Evolutionary conservation across 2,797 vertebrate species (phyloP).

Genomic region (Diplodus sargus): DNA sequence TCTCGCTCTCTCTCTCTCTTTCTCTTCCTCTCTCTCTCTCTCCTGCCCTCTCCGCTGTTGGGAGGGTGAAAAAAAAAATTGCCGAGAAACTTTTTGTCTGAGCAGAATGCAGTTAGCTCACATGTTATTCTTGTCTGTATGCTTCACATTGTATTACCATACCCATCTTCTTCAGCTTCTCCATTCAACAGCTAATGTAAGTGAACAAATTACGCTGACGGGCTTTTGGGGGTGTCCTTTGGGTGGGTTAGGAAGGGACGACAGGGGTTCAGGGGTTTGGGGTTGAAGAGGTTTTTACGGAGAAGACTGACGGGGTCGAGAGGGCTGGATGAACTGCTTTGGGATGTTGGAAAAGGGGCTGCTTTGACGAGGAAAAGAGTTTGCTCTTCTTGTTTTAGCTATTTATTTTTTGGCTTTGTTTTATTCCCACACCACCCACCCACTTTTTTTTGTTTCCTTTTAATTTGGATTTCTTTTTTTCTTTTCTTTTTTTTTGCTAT

Average conservation of each 20-base stretch:
- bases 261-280: conserved; percentile 60
- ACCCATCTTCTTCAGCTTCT: conserved; percentile 92
- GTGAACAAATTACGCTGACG: conserved; percentile 86
- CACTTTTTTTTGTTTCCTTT: conserved; percentile 48
- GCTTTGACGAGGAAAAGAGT: conserved; percentile 72
- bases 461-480: conserved; percentile 78
- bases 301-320: conserved; percentile 53
- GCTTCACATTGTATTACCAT: conserved; percentile 89
- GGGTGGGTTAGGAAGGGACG: conserved; percentile 64
- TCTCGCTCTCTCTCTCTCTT: conserved; percentile 46
- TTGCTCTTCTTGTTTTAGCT: conserved; percentile 76
- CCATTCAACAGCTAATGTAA: conserved; percentile 95
- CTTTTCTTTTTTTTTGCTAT: conserved; percentile 76
- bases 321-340: conserved; percentile 65
- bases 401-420: conserved; percentile 78
- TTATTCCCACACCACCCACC: conserved; percentile 36
- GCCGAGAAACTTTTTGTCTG: conserved; percentile 85
- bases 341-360: conserved; percentile 69
- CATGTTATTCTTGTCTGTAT: conserved; percentile 89
- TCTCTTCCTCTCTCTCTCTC: conserved; percentile 44
- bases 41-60: conserved; percentile 71
- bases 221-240: conserved; percentile 83
- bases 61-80: conserved; percentile 81
- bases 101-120: conserved; percentile 93
- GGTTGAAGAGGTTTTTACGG: conserved; percentile 57